Base-by-base conservation (phyloP, 1,140 invertebrate genomes). In the Drosophila ananassae region DNA sequence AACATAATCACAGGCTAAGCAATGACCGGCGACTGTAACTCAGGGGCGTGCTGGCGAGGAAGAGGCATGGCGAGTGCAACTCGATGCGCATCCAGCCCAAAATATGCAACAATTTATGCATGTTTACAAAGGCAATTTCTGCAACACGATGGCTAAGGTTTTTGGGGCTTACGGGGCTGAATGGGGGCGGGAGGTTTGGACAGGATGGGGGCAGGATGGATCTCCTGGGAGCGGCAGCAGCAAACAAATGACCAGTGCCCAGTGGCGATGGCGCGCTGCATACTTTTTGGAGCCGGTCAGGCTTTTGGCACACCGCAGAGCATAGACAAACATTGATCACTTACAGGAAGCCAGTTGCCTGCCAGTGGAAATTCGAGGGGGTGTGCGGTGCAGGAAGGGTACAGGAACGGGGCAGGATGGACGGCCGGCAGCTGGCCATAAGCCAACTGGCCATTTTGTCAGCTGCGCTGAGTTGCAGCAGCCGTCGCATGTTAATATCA, bases 261-360 rank as follows among this genome's bases (percentile, higher is more conserved):
- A 61, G 30, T 48, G 47, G 58, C 55, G 44, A 56, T 46, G 66
- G 58, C 58, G 53, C 78, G 39, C 75, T 73, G 73, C 76, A 77
- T 59, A 68, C 58, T 67, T 66, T 68, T 53, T 30, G 37, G 72
- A 25, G 17, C 28, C 44, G 52, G 46, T n/a, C 52, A 67, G 63
- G 57, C 48, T 50, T 75, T 51, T 76, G 74, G 73, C 73, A 76
- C 66, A 80, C 78, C 78, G 69, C 77, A 73, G 62, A 85, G 73
- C 82, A 85, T 85, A 84, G 81, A 84, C 81, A 84, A 84, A 85
- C 81, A 84, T 84, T 84, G 81, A 85, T 84, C 81, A 84, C 81
- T 84, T 85, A 80, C 81, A 85, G 81, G 77, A 85, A 66, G 73
- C 58, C 72, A 67, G 55, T 39, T 44, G 41, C 13, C 41, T 17